Conservation (phyloP, 2,797 vertebrate genomes). For the Darevskia nairensis region DNA sequence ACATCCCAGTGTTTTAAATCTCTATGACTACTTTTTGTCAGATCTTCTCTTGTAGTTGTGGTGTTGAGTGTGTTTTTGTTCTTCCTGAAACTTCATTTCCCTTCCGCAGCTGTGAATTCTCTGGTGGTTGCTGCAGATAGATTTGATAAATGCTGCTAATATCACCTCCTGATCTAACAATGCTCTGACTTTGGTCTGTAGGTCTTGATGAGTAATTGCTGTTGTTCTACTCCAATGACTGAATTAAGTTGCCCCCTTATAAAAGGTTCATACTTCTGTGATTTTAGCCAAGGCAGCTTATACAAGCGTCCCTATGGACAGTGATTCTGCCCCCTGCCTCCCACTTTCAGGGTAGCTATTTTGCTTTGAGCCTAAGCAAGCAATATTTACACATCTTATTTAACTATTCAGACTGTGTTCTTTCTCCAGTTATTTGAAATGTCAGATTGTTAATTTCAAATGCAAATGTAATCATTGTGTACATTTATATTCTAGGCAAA, state of each 20-base stretch:
- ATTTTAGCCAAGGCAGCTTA: conserved; percentile 63
- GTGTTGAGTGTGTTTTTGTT: neutral
- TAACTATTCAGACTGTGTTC: conserved; percentile 8
- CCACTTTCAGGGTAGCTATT: conserved; percentile 18
- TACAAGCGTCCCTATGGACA: conserved; percentile 39
- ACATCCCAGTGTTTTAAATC: conserved; percentile 66
- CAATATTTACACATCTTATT: conserved; percentile 43
- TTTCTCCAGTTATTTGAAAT: conserved; percentile 31
- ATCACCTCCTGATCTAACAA: conserved; percentile 89
- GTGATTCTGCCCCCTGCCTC: conserved; percentile 45
- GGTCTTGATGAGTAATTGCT: conserved; percentile 85
- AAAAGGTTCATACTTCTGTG: conserved; percentile 65
- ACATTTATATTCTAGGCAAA: conserved; percentile 4
- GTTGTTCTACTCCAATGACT: conserved; percentile 87
- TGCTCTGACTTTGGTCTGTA: conserved; percentile 83
- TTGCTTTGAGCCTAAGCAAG: conserved; percentile 50
- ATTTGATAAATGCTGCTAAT: conserved; percentile 92
- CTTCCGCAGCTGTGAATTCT: conserved; percentile 88
- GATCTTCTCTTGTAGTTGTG: conserved; percentile 61
- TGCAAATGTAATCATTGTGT: neutral
- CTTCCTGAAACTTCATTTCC: conserved; percentile 84
- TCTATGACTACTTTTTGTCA: conserved; percentile 72
- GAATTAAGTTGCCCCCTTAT: conserved; percentile 77
- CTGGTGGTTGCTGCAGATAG: conserved; percentile 83
- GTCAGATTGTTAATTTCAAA: conserved; percentile 19